Percentiles rank a stretch among this genome's conserved stretches.
phyloP scores from a whole-genome alignment of 1,140 invertebrate genomes.

The Adelges cooleyi region DNA sequence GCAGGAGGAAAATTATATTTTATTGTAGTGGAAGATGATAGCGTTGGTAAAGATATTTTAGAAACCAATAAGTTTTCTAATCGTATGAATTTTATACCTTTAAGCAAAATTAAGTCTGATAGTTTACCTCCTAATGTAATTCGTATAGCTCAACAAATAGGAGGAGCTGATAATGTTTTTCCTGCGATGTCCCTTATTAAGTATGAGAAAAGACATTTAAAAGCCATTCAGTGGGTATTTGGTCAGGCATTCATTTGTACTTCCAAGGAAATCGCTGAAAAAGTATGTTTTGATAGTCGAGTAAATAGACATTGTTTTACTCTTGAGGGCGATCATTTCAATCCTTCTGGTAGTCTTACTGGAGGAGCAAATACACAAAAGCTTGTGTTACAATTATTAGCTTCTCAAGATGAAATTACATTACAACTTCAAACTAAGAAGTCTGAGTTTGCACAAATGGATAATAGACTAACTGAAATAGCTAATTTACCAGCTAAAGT shows the following conservation, averaged over 20 bases:
- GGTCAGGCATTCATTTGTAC: constrained; percentile 74
- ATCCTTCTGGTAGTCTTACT: constrained; percentile 77
- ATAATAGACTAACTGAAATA: constrained; percentile 1
- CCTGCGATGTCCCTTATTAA: constrained; percentile 70
- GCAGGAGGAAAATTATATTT: constrained; percentile 82
- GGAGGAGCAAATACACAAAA: constrained; percentile 42
- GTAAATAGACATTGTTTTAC: constrained; percentile 75
- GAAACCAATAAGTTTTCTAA: constrained; percentile 66
- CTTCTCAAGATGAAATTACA: constrained; percentile 9
- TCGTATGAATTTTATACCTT: constrained; percentile 77
- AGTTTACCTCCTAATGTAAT: constrained; percentile 51
- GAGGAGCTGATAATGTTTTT: constrained; percentile 68
- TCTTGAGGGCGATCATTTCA: constrained; percentile 81
- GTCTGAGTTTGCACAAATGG: not conserved
- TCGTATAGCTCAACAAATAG: constrained; percentile 57
- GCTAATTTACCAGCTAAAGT: not conserved
- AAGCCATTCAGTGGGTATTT: constrained; percentile 83
- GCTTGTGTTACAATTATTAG: not conserved
- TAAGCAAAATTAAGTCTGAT: constrained; percentile 71
- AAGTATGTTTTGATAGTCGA: constrained; percentile 61
- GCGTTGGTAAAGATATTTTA: constrained; percentile 71
- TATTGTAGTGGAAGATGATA: constrained; percentile 79
- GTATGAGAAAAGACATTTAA: constrained; percentile 54
- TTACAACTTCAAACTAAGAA: not conserved
- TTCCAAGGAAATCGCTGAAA: constrained; percentile 65